phyloP scores from a whole-genome alignment of 2,113 vertebrate genomes.

The Agapornis roseicollis region DNA sequence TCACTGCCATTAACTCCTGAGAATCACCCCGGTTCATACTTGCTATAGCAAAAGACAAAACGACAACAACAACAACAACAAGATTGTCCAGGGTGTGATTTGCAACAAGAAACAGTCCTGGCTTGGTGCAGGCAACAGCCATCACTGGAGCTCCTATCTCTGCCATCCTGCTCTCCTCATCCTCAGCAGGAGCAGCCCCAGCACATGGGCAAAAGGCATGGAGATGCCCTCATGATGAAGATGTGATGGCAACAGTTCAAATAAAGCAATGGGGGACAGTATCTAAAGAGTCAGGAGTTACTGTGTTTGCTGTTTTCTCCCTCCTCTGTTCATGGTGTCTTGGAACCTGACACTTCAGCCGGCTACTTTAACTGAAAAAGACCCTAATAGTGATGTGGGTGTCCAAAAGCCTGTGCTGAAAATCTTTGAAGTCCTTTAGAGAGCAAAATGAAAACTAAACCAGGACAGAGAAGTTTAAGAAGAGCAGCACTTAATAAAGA shows the following conservation, averaged over 20 bases:
- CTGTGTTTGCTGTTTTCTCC: not conserved
- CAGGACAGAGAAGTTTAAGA: not conserved
- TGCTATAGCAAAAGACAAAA: not conserved
- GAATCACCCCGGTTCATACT: not conserved
- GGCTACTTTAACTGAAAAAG: not conserved
- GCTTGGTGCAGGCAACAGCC: rapidly evolving
- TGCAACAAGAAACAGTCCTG: not conserved
- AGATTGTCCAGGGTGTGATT: not conserved
- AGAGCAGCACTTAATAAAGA: not conserved
- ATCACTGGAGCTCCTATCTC: not conserved
- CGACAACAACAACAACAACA: not conserved
- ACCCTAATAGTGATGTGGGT: not conserved
- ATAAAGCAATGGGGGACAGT: not conserved
- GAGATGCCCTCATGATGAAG: not conserved
- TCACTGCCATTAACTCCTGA: not conserved
- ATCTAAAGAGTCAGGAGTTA: not conserved
- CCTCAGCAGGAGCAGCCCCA: not conserved
- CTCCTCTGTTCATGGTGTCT: not conserved
- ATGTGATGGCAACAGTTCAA: not conserved
- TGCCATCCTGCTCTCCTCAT: not conserved
- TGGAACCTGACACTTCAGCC: not conserved
- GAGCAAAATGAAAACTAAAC: not conserved
- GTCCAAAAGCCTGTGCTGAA: not conserved
- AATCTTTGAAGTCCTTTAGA: not conserved
- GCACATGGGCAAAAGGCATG: not conserved